Evolutionary conservation across 2,888 invertebrate species (phyloP), one percentile per base, ranked within the genome.

Genomic region (Megaustenia siamemsis): DNA sequence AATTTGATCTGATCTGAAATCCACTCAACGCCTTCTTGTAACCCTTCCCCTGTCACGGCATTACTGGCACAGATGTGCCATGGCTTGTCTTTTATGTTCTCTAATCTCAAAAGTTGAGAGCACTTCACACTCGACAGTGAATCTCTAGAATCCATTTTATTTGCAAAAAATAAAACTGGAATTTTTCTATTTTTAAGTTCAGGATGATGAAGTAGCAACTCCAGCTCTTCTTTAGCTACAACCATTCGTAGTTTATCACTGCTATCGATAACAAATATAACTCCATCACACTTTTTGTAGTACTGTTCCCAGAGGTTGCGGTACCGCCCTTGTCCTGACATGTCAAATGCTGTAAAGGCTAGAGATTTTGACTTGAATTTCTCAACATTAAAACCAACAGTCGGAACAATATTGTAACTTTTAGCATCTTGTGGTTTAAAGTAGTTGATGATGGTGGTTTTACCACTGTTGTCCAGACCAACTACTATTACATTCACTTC

Each of bases 61-160:
- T 98, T 98, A 87, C 97, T 97, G 10, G 98, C 97, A 91, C 97
- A 96, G 89, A 99, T 97, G 94, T 98, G 98, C 99, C 99, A 99
- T 8, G 98, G 97, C 93, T 97, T 97, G 93, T 98, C 97, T 86
- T 96, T 95, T 86, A 99, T 96, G 88, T 96, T 96, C 91, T 97
- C 97, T 84, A 98, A 94, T 4, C 96, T 96, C 86, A 97, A 94
- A 6, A 96, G 96, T 71, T 82, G 88, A 21, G 93, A 92, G 78
- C 95, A 94, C 89, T 98, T 98, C 0, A 97, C 96, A 87, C 97
- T 96, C 38, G 97, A 96, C 86, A 98, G 95, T 0, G 98, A 96
- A 92, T 97, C 97, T 83, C 96, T 96, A 86, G 96, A 95, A 94
- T 99, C 99, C 96, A 97, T 97, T 95, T 99, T 99, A 95, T 99